These are phyloP conservation scores for Thecocarcelia acutangulata DNA, from an alignment of 2,888 invertebrate species.

Conservation along the genomic window DNA sequence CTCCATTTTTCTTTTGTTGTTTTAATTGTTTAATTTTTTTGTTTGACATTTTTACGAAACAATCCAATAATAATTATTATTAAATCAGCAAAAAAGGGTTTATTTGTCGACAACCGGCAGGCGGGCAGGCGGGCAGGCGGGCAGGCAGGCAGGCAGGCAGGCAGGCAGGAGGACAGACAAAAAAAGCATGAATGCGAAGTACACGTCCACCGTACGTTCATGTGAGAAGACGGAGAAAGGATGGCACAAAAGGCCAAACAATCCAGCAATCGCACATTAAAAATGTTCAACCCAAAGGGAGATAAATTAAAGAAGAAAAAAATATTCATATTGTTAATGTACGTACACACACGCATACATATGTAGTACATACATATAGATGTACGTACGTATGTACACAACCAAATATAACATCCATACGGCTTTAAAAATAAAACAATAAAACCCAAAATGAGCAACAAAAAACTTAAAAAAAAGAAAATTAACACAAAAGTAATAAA, in stretches of 20 bases:
- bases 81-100: slow-evolving; percentile 71
- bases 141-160: slow-evolving; percentile 34
- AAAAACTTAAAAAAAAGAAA: slow-evolving; percentile 66
- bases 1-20: slow-evolving; percentile 71
- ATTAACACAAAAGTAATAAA: slow-evolving; percentile 79
- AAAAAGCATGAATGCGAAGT: slow-evolving; percentile 18
- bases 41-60: slow-evolving; percentile 71
- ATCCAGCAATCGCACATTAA: slow-evolving; percentile 55
- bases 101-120: slow-evolving; percentile 60
- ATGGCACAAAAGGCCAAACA: slow-evolving; percentile 38
- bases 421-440: slow-evolving; percentile 71
- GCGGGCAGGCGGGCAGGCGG: slow-evolving; percentile 36
- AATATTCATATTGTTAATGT: slow-evolving; percentile 48
- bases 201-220: slow-evolving; percentile 26
- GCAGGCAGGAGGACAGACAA: slow-evolving; percentile 34
- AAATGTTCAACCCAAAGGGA: slow-evolving; percentile 62
- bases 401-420: background rate
- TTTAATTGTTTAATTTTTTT: slow-evolving; percentile 61
- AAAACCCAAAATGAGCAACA: slow-evolving; percentile 60
- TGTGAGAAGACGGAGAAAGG: background rate
- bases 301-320: slow-evolving; percentile 65
- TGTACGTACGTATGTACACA: background rate
- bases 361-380: too few species aligned
- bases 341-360: background rate
- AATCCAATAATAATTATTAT: slow-evolving; percentile 74